phyloP scores from a whole-genome alignment of 2,888 invertebrate genomes.

The Pyrrhosoma nymphula region DNA sequence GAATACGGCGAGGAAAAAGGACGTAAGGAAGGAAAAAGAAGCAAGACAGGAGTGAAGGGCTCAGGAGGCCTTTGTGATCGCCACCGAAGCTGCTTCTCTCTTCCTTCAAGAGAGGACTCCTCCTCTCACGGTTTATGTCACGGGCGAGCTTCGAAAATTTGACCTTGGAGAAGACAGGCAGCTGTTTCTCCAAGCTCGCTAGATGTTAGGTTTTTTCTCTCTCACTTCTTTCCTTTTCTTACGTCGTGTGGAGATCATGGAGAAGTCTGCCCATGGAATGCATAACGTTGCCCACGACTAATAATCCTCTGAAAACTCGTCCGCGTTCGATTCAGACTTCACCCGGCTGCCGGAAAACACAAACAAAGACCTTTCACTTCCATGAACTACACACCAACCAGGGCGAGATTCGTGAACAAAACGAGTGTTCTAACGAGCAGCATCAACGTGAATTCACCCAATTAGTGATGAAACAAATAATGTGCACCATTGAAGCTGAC shows the following conservation, averaged over 20 bases:
- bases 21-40: not conserved
- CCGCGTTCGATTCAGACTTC: not conserved
- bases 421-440: no score
- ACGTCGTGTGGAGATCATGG: not conserved
- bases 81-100: not conserved
- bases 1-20: not conserved
- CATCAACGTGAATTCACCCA: not conserved
- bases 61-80: not conserved
- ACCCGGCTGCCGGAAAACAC: not conserved
- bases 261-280: not conserved
- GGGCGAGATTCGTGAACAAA: no score
- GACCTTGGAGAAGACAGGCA: conserved; percentile 20
- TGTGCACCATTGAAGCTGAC: not conserved
- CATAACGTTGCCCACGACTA: not conserved
- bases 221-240: not conserved
- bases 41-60: not conserved
- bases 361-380: not conserved
- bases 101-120: not conserved
- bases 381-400: no score
- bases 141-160: conserved; percentile 17
- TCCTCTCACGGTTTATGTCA: not conserved
- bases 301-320: not conserved
- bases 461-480: not conserved
- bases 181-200: not conserved
- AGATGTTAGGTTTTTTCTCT: not conserved